Conservation (phyloP, 2,113 vertebrate species). For the Psilopsiagon aurifrons region DNA sequence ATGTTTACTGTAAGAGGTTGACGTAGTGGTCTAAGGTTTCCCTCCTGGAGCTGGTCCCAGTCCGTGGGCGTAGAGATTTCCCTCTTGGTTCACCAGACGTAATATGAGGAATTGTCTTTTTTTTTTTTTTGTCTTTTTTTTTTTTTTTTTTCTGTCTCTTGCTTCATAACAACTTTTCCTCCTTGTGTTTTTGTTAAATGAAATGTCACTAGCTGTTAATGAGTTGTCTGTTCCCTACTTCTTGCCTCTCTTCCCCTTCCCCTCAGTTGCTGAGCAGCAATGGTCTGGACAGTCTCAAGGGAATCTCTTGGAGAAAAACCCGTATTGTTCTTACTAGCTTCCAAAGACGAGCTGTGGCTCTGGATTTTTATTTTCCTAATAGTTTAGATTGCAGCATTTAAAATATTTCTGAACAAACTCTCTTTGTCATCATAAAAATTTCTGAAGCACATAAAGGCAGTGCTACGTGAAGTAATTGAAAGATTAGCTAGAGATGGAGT, state of each 20-base stretch:
- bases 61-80: slow-evolving; percentile 84
- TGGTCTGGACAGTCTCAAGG: slow-evolving; percentile 62
- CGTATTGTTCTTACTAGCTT: slow-evolving; percentile 38
- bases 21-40: slow-evolving; percentile 90
- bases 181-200: slow-evolving; percentile 72
- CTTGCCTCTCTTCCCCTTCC: slow-evolving; percentile 21
- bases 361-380: slow-evolving; percentile 32
- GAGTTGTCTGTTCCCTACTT: slow-evolving; percentile 67
- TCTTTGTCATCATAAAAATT: slow-evolving; percentile 46
- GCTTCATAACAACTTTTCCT: slow-evolving; percentile 69
- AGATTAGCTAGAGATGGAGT: neutral
- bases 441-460: neutral
- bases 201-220: slow-evolving; percentile 75
- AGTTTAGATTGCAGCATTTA: slow-evolving; percentile 36
- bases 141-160: slow-evolving; percentile 56
- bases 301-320: slow-evolving; percentile 53
- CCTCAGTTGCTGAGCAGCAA: slow-evolving; percentile 19
- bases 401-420: slow-evolving; percentile 18
- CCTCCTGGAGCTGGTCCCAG: slow-evolving; percentile 87
- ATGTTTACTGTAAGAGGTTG: slow-evolving; percentile 89
- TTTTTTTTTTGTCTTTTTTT: neutral
- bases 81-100: slow-evolving; percentile 86
- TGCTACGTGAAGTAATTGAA: neutral
- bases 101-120: slow-evolving; percentile 83
- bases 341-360: neutral